Evolutionary conservation across 2,888 invertebrate genomes (phyloP).

Genomic region (Norana najaformis): DNA sequence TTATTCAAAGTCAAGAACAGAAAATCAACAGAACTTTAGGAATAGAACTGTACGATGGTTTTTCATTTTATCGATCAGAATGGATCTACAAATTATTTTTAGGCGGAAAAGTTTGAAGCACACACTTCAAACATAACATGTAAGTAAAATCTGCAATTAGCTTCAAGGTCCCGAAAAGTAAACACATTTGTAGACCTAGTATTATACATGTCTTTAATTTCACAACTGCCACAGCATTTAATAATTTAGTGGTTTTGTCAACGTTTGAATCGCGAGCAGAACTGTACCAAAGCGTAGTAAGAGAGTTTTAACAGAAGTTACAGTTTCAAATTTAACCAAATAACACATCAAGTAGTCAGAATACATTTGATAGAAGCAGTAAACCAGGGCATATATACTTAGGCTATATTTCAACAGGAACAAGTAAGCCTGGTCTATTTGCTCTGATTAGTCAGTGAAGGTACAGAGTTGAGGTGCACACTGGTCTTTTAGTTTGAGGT

Average conservation of each 20-base stretch:
- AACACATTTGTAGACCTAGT: background rate
- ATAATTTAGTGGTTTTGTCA: constrained; percentile 3
- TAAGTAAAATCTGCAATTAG: background rate
- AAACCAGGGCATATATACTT: background rate
- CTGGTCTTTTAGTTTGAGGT: background rate
- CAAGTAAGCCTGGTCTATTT: background rate
- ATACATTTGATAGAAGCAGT: background rate
- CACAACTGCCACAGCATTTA: background rate
- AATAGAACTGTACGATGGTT: background rate
- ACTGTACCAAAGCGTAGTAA: too few species aligned
- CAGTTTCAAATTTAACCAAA: background rate
- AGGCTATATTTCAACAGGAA: background rate
- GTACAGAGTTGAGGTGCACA: background rate
- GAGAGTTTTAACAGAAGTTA: background rate
- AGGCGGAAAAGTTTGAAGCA: background rate
- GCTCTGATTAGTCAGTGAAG: background rate
- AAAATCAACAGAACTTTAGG: background rate
- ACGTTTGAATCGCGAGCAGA: background rate
- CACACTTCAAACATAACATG: background rate
- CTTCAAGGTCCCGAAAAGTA: background rate
- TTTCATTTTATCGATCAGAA: too few species aligned
- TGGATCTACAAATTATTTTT: background rate
- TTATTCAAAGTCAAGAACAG: too few species aligned
- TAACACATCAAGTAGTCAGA: background rate
- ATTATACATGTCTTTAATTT: background rate